Evolutionary conservation across 2,888 invertebrate species (phyloP), one percentile per base, ranked within the genome.

Genomic region (Horisme vitalbata): DNA sequence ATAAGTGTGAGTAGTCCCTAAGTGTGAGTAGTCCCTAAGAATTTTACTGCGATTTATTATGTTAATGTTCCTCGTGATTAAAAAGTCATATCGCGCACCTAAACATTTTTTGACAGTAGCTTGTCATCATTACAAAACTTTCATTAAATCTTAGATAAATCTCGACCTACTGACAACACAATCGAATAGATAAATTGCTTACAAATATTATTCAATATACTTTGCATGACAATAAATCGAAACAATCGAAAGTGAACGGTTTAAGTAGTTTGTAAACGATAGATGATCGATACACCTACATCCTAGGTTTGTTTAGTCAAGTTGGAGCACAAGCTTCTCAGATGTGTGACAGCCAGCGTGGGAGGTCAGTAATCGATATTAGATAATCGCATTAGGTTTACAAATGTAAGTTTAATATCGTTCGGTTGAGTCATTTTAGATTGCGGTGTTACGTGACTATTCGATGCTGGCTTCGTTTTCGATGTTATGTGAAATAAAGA

Each of bases 351-450:
- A 78, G 68, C 47, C 54, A 31, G 75, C 73, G 83, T 83, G 80
- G 83, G 83, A 72, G 75, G 71, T 70, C 71, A 46, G 69, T 70
- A 77, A 83, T 78, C 76, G 82, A 79, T 81, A 80, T 84, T 84
- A 81, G 82, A 84, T 86, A 86, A 84, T 79, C 72, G 73, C 70
- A 78, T 80, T 79, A 75, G 68, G 59, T 73, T 75, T 69, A 80
- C 77, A 80, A 78, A 79, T 76, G 79, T 75, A 68, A 63, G 66
- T 70, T 63, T 68, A 70, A 77, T 73, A 70, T 65, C 58, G 66
- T 63, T 64, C 62, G 61, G 68, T 77, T 79, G 78, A 77, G 66
- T 78, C 79, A 78, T 68, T 68, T 71, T 63, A 59, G 63, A 65
- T 59, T 56, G 49, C 27, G 31, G 5, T 26, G 63, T 74, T 75